These are phyloP conservation scores for Petrocephalus zakoni DNA, from an alignment of 2,113 vertebrate species.

Conservation along the genomic window DNA sequence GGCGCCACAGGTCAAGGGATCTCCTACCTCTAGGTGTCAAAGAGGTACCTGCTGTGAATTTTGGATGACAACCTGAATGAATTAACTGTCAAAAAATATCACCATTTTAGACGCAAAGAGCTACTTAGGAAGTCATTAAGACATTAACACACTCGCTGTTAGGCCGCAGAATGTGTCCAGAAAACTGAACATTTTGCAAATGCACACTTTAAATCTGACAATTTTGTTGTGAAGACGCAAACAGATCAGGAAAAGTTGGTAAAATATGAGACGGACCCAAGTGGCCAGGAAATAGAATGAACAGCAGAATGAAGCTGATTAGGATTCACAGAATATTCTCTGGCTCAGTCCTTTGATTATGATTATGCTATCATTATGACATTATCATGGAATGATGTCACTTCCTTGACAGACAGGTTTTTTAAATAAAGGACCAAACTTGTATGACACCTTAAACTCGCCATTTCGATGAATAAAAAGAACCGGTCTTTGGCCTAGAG, in stretches of 20 bases:
- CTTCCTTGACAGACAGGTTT: neutral
- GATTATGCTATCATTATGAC: neutral
- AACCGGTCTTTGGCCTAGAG: neutral
- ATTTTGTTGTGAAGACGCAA: neutral
- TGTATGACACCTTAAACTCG: neutral
- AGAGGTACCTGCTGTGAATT: neutral
- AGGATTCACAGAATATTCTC: neutral
- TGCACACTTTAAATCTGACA: neutral
- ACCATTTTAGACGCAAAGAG: neutral
- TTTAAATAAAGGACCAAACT: neutral
- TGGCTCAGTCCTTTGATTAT: neutral
- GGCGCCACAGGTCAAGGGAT: neutral
- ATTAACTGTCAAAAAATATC: neutral
- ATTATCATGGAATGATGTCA: neutral
- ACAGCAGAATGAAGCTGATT: neutral
- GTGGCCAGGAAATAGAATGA: neutral
- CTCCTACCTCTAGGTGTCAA: neutral
- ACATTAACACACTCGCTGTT: neutral
- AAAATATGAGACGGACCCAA: neutral
- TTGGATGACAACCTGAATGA: neutral
- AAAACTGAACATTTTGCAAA: neutral
- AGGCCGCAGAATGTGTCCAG: neutral
- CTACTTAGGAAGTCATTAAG: neutral
- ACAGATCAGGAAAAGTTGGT: neutral
- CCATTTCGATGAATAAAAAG: neutral